Evolutionary conservation across 2,888 invertebrate species (phyloP).

Genomic region (Blastobasis lacticolella): DNA sequence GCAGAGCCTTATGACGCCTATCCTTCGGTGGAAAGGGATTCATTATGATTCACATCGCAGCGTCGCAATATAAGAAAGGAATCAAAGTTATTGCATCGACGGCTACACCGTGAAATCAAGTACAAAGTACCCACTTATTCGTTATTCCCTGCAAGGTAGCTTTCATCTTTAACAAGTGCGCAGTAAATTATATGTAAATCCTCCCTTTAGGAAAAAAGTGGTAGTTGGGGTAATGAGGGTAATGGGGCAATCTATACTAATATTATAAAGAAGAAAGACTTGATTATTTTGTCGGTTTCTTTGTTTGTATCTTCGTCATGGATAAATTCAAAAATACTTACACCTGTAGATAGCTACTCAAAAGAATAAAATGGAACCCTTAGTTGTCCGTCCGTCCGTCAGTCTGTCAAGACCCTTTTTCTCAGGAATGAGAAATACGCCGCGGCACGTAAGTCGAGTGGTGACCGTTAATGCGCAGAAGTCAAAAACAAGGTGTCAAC

Average conservation of each 20-base stretch:
- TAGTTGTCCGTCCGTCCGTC: too few relatives aligned
- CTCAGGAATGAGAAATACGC: too few relatives aligned
- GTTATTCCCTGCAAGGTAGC: too few relatives aligned
- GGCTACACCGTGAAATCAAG: background rate
- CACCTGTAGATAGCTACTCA: background rate
- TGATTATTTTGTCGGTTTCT: background rate
- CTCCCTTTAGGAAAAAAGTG: too few relatives aligned
- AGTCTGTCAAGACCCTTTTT: too few relatives aligned
- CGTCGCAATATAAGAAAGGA: background rate
- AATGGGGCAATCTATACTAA: too few relatives aligned
- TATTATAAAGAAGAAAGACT: background rate
- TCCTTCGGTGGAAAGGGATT: background rate
- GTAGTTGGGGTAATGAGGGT: too few relatives aligned
- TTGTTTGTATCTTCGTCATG: background rate
- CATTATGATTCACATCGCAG: conserved; percentile 1
- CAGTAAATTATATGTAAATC: too few relatives aligned
- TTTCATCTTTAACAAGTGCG: too few relatives aligned
- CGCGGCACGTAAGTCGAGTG: too few relatives aligned
- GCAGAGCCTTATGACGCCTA: background rate
- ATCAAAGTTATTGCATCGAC: conserved; percentile 1
- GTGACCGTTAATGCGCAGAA: too few relatives aligned
- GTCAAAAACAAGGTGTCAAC: too few relatives aligned
- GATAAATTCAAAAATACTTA: background rate
- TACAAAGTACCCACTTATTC: background rate
- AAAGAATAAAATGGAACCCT: background rate